A percentile compares a stretch with the other conserved stretches of the same genome.
Conservation (phyloP, 2,113 vertebrate genomes). For the Psilopsiagon aymara region DNA sequence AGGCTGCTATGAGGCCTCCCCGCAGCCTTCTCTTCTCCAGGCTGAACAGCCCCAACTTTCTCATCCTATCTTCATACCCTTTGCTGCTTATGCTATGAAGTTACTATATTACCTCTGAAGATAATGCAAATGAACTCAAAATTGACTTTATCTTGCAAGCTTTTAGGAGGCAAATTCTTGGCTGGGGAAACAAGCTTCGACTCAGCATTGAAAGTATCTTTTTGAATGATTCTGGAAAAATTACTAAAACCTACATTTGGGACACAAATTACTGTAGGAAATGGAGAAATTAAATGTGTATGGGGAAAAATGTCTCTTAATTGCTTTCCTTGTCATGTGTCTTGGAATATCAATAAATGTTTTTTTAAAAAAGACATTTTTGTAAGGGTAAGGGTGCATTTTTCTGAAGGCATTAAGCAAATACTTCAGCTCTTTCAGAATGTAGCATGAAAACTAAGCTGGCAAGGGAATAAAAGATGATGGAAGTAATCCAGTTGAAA, state of each 20-base stretch:
- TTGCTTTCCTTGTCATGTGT: constrained; percentile 1
- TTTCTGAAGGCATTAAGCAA: not conserved
- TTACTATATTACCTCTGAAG: constrained; percentile 9
- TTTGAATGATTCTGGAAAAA: not conserved
- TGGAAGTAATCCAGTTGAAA: not conserved
- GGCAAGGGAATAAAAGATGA: not conserved
- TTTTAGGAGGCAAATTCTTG: not conserved
- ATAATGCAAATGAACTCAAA: constrained; percentile 36
- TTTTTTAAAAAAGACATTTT: not conserved
- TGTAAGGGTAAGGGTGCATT: not conserved
- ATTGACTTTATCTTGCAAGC: not conserved
- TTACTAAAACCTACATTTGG: not conserved
- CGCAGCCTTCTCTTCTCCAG: no score
- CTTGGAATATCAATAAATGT: not conserved
- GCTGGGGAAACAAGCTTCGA: not conserved
- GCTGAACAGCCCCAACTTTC: no score
- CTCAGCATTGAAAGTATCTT: not conserved
- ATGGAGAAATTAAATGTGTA: not conserved
- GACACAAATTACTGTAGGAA: not conserved
- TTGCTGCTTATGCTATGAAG: constrained; percentile 1
- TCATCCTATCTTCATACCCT: not conserved
- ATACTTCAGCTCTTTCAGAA: not conserved
- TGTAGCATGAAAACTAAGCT: not conserved
- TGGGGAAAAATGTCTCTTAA: not conserved
- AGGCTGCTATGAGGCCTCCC: no score